Evolutionary conservation across 2,888 invertebrate genomes (phyloP).

Genomic region (Nematopogon swammerdamellus): DNA sequence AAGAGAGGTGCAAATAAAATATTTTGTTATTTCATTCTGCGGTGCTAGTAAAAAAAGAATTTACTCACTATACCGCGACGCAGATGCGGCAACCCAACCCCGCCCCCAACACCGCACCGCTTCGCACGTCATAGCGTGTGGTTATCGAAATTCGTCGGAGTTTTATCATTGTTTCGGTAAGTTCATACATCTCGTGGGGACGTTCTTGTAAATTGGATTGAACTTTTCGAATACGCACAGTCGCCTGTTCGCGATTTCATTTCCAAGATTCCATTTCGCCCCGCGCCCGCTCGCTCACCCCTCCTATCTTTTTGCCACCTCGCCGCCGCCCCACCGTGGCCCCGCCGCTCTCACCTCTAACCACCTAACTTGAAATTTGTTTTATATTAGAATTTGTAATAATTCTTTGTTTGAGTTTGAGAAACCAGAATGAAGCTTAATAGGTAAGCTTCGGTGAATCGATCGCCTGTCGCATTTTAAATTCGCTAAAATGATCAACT

Average conservation of each 20-base stretch:
- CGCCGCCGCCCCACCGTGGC: not conserved
- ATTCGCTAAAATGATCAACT: no score
- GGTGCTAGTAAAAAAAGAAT: no score
- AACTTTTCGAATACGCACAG: slow-evolving; percentile 38
- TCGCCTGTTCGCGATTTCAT: slow-evolving; percentile 5
- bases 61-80: no score
- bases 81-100: no score
- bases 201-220: slow-evolving; percentile 49
- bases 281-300: not conserved
- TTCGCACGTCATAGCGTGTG: not conserved
- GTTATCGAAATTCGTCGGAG: slow-evolving; percentile 32
- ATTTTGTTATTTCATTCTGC: no score
- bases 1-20: no score
- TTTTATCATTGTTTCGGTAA: slow-evolving; percentile 36
- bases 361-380: not conserved
- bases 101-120: no score
- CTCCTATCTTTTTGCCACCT: not conserved
- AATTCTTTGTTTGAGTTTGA: no score
- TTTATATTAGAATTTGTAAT: not conserved
- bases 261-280: not conserved
- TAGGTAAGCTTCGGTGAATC: no score
- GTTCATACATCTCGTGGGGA: slow-evolving; percentile 40
- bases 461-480: no score
- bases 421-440: no score
- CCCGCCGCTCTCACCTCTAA: not conserved